Base-by-base conservation (phyloP, 2,888 invertebrate species). In the Eristalis arbustorum region DNA sequence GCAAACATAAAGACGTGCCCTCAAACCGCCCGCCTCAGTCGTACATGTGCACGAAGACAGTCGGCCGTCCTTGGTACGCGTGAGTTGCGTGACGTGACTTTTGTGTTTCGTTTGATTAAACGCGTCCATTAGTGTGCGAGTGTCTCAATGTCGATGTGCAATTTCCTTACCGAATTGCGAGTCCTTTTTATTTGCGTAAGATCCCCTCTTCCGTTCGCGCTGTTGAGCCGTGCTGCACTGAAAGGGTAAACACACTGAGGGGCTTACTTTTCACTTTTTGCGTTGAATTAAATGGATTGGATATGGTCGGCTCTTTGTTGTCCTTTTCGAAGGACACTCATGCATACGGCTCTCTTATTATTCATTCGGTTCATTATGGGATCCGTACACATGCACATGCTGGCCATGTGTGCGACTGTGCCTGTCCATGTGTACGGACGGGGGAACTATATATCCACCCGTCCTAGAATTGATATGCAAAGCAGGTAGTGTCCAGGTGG, bases 41-140 rank as follows among this genome's bases (percentile, higher is more conserved):
- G 28, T 42, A 22, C 61, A 34, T 5, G 57, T 49, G 37, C 18
- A 31, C n/a, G n/a, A 62, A 22, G 28, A 34, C 11, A n/a, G 14
- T 31, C 23, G 13, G 0, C 13, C 11, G 85, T 85, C 85, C 82
- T 85, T 85, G 25, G 66, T 73, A 40, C 56, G 74, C 40, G 62
- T 25, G 62, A 31, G 57, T 80, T 82, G 85, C 85, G 82, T 81
- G 82, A 74, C 85, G 82, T 81, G 82, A 74, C 82, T 66, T 31
- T n/a, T 62, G 11, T 28, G 31, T 40, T 59, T 71, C 57, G 49
- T 78, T 77, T 78, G 67, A 85, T 85, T 64, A 82, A 82, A 82
- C 40, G 73, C 59, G 61, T 77, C 64, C 81, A 85, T 77, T 85
- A 73, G 68, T 77, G 63, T 23, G 63, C 23, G 34, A 3, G 64